Evolutionary conservation across 2,888 invertebrate species (phyloP).

Genomic region (Dicranocentrus wangi): DNA sequence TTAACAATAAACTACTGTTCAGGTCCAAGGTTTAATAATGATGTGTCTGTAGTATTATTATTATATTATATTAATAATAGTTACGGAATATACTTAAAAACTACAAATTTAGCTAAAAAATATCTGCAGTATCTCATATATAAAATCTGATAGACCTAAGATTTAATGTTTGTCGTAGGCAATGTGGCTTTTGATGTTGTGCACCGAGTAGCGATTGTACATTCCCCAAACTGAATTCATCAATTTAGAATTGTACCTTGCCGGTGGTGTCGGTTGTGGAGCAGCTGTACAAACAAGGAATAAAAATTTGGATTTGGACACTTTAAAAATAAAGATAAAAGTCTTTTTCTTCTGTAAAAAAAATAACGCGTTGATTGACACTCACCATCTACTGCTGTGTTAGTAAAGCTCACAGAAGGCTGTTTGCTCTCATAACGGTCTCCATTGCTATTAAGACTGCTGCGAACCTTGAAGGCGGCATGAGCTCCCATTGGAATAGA

Average conservation of each 20-base stretch:
- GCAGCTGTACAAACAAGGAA: conserved; percentile 16
- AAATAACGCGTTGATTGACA: too few species aligned
- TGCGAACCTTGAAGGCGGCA: conserved; percentile 82
- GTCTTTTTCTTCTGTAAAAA: too few species aligned
- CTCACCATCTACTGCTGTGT: conserved; percentile 29
- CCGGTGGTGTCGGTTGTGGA: conserved; percentile 75
- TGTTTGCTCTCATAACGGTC: conserved; percentile 40
- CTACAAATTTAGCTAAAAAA: conserved; percentile 4
- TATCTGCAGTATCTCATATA: conserved; percentile 60
- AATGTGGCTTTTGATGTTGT: conserved; percentile 83
- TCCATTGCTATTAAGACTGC: conserved; percentile 74
- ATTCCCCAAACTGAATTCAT: conserved; percentile 95
- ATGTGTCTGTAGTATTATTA: neutral
- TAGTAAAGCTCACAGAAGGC: conserved; percentile 39
- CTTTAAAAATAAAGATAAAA: neutral
- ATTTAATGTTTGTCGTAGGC: conserved; percentile 68
- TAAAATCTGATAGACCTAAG: conserved; percentile 66
- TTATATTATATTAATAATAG: neutral
- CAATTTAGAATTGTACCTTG: conserved; percentile 88
- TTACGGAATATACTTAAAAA: neutral
- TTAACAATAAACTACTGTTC: neutral
- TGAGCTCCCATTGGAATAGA: conserved; percentile 86
- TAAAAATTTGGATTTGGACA: too few species aligned
- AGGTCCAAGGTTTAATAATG: conserved; percentile 5
- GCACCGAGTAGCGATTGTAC: conserved; percentile 90